Evolutionary conservation across 1,140 invertebrate species (phyloP), one percentile per base, ranked within the genome.

Genomic region (Caenorhabditis briggsae): DNA sequence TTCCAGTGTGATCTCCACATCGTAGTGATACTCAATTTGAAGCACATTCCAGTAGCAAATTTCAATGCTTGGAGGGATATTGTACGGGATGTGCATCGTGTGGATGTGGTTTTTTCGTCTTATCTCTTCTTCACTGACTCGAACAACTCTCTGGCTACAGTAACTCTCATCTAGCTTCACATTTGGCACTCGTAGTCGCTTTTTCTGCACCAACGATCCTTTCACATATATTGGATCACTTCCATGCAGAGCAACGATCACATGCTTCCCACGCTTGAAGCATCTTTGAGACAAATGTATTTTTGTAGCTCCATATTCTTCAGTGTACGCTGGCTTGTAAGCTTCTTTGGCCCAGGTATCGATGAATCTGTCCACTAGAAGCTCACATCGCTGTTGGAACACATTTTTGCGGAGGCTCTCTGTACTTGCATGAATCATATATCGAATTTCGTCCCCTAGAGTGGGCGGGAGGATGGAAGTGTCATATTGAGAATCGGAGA

Each of bases 31-130:
- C 5, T 82, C 82, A 16, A 89, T 55, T 33, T 74, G 74, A 18
- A 89, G 86, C 16, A 88, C 86, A 53, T 89, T 89, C 88, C 88
- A 89, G 61, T 89, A 89, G 20, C 82, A 88, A 16, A 87, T 84
- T 46, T 89, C 86, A 43, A 89, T 88, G 41, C 56, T 82, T 25
- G 88, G 88, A 9, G 82, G 86, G 53, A 89, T 86, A 41, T 87
- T 78, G 16, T 53, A 48, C 9, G 88, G 88, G 43, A 89, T 89
- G 16, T 82, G 48, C 48, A 89, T 46, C 5, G 50, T 46, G 46
- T 78, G 70, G 6, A 78, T 53, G 55, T 82, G 74, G 84, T 83
- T 86, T 48, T 56, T 65, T 25, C 43, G 78, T 48, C 85, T 74
- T 86, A 50, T 84, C 14, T 58, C 70, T 59, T 83, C 82, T 58